phyloP scores from a whole-genome alignment of 2,797 vertebrate species.

The Dicrostonyx torquatus region DNA sequence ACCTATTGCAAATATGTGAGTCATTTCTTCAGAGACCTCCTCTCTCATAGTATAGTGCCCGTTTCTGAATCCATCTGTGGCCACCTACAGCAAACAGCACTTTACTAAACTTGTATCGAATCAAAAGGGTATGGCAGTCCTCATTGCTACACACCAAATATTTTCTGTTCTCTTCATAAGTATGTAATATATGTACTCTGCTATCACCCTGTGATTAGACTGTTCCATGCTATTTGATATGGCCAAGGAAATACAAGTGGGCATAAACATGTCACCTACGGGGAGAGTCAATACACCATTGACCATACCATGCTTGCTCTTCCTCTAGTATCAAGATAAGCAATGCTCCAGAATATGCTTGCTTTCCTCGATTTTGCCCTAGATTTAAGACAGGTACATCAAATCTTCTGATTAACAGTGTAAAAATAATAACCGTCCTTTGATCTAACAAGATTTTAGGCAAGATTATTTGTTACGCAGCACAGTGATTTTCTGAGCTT shows the following conservation, averaged over 20 bases:
- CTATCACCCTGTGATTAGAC: neutral
- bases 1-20: slow-evolving; percentile 20
- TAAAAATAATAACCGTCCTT: slow-evolving; percentile 15
- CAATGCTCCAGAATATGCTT: accelerated
- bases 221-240: neutral
- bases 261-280: neutral
- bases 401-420: neutral
- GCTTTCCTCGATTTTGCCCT: neutral
- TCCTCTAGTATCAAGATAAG: neutral
- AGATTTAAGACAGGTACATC: neutral
- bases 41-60: neutral
- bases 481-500: neutral
- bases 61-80: neutral
- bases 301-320: neutral
- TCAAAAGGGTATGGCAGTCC: neutral
- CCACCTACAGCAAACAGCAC: neutral
- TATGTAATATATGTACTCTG: neutral
- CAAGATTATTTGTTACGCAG: neutral
- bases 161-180: neutral
- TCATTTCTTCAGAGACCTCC: slow-evolving; percentile 12
- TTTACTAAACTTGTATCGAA: neutral
- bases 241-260: neutral
- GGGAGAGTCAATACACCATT: neutral
- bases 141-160: neutral
- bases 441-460: neutral